Evolutionary conservation across 2,888 invertebrate genomes (phyloP).

Genomic region (Drosophila vallismaia): DNA sequence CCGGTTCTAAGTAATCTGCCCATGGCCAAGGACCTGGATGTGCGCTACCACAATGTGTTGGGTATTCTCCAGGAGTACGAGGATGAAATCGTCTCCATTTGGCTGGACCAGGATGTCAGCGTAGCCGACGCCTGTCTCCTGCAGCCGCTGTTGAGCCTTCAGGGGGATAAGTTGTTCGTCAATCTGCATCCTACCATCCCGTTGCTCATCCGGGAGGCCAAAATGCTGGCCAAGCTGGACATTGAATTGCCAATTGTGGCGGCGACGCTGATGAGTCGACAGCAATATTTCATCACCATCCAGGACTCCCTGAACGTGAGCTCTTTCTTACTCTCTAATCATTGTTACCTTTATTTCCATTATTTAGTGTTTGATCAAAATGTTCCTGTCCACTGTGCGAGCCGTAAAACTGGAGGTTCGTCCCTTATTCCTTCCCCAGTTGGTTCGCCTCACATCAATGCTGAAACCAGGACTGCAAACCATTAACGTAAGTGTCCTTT

Average conservation of each 20-base stretch:
- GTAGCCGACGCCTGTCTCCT: conserved; percentile 83
- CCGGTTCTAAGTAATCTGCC: conserved; percentile 89
- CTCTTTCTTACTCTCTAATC: conserved; percentile 1
- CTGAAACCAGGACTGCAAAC: conserved; percentile 92
- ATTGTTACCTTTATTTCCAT: neutral
- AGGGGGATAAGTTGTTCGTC: conserved; percentile 88
- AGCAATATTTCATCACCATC: conserved; percentile 90
- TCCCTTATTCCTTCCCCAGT: conserved; percentile 94
- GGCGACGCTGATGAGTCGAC: conserved; percentile 90
- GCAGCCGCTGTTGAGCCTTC: conserved; percentile 82
- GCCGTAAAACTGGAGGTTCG: conserved; percentile 94
- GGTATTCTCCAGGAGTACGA: conserved; percentile 90
- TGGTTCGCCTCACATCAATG: conserved; percentile 92
- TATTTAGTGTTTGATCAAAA: conserved; percentile 89
- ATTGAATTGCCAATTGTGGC: conserved; percentile 93
- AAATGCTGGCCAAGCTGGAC: conserved; percentile 92
- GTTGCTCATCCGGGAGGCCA: conserved; percentile 92
- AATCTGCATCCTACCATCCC: conserved; percentile 91
- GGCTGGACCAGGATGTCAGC: conserved; percentile 92
- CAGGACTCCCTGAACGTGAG: conserved; percentile 90
- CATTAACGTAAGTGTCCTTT: conserved; percentile 85
- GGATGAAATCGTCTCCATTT: conserved; percentile 91
- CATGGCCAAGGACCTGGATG: conserved; percentile 89
- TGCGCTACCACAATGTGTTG: conserved; percentile 90
- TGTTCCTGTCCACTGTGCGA: conserved; percentile 89